phyloP scores from a whole-genome alignment of 2,888 invertebrate genomes.

The Morpho achilles region DNA sequence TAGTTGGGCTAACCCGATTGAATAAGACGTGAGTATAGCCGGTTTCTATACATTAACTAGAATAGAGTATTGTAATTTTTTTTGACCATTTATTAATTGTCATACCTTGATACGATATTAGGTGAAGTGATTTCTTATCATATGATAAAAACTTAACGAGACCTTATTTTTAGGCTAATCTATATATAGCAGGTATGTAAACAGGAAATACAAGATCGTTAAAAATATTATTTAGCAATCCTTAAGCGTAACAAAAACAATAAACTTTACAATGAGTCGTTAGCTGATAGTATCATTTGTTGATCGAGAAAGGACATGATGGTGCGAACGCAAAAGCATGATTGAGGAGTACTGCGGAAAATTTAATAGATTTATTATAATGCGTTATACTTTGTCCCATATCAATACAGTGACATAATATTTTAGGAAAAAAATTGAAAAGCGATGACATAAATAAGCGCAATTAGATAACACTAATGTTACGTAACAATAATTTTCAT shows the following conservation, averaged over 20 bases:
- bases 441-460: neutral
- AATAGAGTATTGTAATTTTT: no score
- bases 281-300: constrained; percentile 64
- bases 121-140: no score
- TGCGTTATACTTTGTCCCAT: constrained; percentile 5
- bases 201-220: constrained; percentile 9
- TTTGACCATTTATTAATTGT: no score
- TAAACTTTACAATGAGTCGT: constrained; percentile 69
- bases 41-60: no score
- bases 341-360: constrained; percentile 45
- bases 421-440: neutral
- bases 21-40: no score
- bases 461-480: neutral
- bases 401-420: neutral
- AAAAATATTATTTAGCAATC: constrained; percentile 45
- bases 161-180: constrained; percentile 1
- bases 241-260: constrained; percentile 45
- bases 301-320: constrained; percentile 53
- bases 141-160: no score
- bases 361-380: constrained; percentile 11
- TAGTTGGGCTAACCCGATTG: no score
- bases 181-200: constrained; percentile 14
- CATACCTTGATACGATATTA: no score
- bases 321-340: constrained; percentile 51
- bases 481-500: neutral